These are phyloP conservation scores for Aspidapion aeneum DNA, from an alignment of 2,888 invertebrate species.

Conservation along the genomic window DNA sequence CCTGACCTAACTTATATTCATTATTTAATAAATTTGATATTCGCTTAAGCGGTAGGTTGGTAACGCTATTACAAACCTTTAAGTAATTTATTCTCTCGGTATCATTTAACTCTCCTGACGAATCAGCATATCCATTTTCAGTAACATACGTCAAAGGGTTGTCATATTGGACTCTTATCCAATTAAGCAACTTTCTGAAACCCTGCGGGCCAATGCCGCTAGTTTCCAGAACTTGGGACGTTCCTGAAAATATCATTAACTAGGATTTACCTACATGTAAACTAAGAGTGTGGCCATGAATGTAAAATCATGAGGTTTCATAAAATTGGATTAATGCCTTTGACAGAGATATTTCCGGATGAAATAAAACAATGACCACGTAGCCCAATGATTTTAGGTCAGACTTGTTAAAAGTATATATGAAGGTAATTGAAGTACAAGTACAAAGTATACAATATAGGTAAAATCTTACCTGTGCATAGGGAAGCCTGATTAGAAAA, in stretches of 20 bases:
- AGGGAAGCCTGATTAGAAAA: too few species aligned
- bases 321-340: too few species aligned
- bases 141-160: conserved; percentile 53
- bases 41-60: too few species aligned
- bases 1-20: too few species aligned
- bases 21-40: too few species aligned
- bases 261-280: conserved; percentile 9
- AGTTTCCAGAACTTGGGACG: not conserved
- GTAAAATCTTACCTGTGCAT: too few species aligned
- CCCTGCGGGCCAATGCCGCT: conserved; percentile 35
- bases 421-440: too few species aligned
- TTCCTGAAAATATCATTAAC: not conserved
- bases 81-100: conserved; percentile 21
- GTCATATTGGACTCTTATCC: conserved; percentile 37
- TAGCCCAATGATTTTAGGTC: too few species aligned
- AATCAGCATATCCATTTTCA: conserved; percentile 55
- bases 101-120: conserved; percentile 16
- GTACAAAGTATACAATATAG: too few species aligned
- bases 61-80: conserved; percentile 22
- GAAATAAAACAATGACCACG: too few species aligned
- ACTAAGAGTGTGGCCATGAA: conserved; percentile 4
- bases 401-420: too few species aligned
- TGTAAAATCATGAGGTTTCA: not conserved
- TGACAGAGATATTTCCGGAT: too few species aligned
- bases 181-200: conserved; percentile 51